phyloP scores from a whole-genome alignment of 1,140 invertebrate genomes.

The Pseudomyrmex gracilis region DNA sequence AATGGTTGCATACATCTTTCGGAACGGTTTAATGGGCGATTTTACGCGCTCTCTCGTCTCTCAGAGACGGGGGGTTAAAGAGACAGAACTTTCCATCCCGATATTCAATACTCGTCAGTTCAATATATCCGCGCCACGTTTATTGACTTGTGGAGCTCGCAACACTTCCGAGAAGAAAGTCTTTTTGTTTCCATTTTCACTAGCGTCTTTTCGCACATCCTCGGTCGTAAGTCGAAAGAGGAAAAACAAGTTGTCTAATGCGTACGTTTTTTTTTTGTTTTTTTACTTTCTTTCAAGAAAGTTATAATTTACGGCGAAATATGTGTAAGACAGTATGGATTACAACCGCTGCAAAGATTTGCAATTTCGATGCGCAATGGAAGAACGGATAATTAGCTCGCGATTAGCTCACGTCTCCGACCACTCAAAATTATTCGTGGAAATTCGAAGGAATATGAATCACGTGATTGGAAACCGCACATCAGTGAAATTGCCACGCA shows the following conservation, averaged over 20 bases:
- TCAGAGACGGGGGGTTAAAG: not conserved
- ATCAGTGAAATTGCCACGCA: not conserved
- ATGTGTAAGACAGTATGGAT: no score
- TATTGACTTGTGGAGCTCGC: conserved; percentile 40
- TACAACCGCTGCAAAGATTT: no score
- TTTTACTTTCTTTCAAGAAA: not conserved
- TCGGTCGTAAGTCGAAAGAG: conserved; percentile 8
- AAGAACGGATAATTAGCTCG: not conserved
- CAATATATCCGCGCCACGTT: conserved; percentile 33
- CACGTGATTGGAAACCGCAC: not conserved
- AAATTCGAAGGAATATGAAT: conserved; percentile 7
- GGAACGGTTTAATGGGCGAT: conserved; percentile 42
- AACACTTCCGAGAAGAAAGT: conserved; percentile 25
- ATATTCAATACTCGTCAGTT: conserved; percentile 61
- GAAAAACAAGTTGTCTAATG: not conserved
- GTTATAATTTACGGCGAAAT: not conserved
- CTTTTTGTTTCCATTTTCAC: conserved; percentile 21
- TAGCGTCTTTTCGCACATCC: not conserved
- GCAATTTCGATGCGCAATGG: no score
- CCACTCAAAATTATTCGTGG: not conserved
- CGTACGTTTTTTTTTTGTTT: not conserved
- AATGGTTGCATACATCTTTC: conserved; percentile 43
- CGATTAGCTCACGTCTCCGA: not conserved
- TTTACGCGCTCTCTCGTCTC: not conserved
- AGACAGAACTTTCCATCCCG: conserved; percentile 70